Conservation (phyloP, 2,888 invertebrate genomes). For the Pollenia labialis region DNA sequence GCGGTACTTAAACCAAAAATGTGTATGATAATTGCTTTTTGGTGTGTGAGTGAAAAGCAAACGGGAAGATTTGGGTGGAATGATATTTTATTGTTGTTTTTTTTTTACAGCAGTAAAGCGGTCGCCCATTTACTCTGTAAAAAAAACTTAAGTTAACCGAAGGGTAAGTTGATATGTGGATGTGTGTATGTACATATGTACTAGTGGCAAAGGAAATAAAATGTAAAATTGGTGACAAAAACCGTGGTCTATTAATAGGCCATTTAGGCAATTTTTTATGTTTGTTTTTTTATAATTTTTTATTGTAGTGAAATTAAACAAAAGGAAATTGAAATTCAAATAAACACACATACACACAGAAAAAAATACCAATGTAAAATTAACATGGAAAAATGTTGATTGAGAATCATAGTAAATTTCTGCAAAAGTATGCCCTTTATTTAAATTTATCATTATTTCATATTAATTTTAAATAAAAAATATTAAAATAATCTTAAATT, state of each 20-base stretch:
- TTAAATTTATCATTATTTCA: too few species aligned
- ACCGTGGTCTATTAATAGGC: constrained; percentile 74
- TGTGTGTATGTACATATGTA: not conserved
- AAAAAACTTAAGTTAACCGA: not conserved
- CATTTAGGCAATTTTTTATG: constrained; percentile 71
- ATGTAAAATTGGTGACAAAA: constrained; percentile 71
- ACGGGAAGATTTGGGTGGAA: constrained; percentile 18
- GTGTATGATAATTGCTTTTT: constrained; percentile 73
- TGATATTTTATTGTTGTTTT: constrained; percentile 21
- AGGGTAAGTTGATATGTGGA: constrained; percentile 25
- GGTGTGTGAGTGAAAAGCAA: constrained; percentile 10
- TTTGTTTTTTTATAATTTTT: constrained; percentile 52
- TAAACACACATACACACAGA: too few species aligned
- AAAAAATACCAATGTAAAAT: too few species aligned
- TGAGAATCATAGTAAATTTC: too few species aligned
- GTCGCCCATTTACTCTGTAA: not conserved
- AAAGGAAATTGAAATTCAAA: constrained; percentile 33
- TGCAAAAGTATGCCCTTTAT: too few species aligned
- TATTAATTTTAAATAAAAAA: too few species aligned
- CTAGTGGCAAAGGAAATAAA: constrained; percentile 44
- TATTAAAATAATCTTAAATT: too few species aligned
- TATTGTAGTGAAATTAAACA: constrained; percentile 28
- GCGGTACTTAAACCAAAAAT: constrained; percentile 66
- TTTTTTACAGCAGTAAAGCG: not conserved
- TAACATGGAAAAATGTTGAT: too few species aligned